These are phyloP conservation scores for Gyrodactylus bullatarudis DNA, from an alignment of 1,140 invertebrate species.

Conservation along the genomic window DNA sequence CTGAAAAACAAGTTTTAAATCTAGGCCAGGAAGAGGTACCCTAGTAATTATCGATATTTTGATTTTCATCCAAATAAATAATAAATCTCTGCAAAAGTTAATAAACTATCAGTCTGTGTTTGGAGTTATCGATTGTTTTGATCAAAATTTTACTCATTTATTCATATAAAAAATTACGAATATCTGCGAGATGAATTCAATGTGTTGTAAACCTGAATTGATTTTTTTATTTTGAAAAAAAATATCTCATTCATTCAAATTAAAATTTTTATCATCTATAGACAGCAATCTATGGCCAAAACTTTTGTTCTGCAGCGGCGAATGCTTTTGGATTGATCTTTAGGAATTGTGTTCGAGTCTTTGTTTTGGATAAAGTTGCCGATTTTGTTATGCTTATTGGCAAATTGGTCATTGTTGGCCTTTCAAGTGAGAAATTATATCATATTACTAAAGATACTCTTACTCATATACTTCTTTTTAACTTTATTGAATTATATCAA, in stretches of 20 bases:
- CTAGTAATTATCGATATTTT: no score
- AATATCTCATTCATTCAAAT: constrained; percentile 8
- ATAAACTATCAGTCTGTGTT: no score
- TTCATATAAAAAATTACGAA: background rate
- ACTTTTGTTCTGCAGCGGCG: constrained; percentile 52
- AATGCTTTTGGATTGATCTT: constrained; percentile 56
- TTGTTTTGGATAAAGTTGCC: constrained; percentile 57
- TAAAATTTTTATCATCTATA: constrained; percentile 8
- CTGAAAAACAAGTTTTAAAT: no score
- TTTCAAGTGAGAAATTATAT: constrained; percentile 24
- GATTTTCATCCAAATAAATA: no score
- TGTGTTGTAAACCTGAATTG: background rate
- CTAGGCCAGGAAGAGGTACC: no score
- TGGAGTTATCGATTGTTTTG: no score
- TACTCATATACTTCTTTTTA: background rate
- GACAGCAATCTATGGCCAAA: constrained; percentile 41
- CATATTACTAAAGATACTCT: background rate
- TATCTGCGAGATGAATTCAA: background rate
- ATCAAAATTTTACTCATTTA: no score
- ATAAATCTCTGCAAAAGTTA: no score
- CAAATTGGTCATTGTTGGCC: constrained; percentile 42
- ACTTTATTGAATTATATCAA: no score
- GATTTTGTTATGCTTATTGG: constrained; percentile 62
- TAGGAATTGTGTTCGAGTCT: constrained; percentile 48
- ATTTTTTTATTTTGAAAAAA: background rate